Base-by-base conservation (phyloP, 2,113 vertebrate genomes). In the Emydura subglobosa region DNA sequence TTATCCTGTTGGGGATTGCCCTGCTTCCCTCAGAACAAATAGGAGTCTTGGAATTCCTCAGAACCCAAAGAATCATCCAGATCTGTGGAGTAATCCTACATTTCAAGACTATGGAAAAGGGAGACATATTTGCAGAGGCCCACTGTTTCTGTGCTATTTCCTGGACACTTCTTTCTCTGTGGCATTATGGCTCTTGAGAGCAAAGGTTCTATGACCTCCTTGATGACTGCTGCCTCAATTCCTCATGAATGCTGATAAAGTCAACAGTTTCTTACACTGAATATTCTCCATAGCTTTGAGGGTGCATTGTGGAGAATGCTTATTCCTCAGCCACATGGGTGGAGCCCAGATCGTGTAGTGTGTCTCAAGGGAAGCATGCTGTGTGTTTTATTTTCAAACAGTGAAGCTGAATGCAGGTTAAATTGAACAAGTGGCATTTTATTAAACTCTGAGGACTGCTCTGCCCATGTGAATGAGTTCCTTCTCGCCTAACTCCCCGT, bases 1-100 rank as follows among this genome's bases (percentile, higher is more conserved):
- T 94, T 85, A 72, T 22, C 78, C 76, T 61, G 34, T 74, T 82
- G 50, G 0, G 0, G 78, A 3, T 53, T 13, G 72, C 86, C 87
- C 53, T 1, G 89, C 87, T 90, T 50, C 42, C n/a, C 14, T 65
- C 44, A 25, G 65, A 93, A 81, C 29, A 3, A 57, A 19, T 8
- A 86, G 57, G 88, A 87, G 49, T 65, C 83, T 53, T 90, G 5
- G 51, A 92, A 51, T 92, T 86, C 55, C 88, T 94, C 34, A 86
- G 85, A 88, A 83, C n/a, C 25, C 29, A 57, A 88, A 44, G 54
- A 93, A 65, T 83, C 61, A 42, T 51, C 27, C n/a, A 59, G 50
- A 49, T 86, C 13, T 88, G 84, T n/a, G 85, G 68, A 86, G 87
- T 80, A 83, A 21, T 87, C 51, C 87, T 65, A 11, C 87, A 84